Base-by-base conservation (phyloP, 2,797 vertebrate genomes). In the Chelidonichthys spinosus region DNA sequence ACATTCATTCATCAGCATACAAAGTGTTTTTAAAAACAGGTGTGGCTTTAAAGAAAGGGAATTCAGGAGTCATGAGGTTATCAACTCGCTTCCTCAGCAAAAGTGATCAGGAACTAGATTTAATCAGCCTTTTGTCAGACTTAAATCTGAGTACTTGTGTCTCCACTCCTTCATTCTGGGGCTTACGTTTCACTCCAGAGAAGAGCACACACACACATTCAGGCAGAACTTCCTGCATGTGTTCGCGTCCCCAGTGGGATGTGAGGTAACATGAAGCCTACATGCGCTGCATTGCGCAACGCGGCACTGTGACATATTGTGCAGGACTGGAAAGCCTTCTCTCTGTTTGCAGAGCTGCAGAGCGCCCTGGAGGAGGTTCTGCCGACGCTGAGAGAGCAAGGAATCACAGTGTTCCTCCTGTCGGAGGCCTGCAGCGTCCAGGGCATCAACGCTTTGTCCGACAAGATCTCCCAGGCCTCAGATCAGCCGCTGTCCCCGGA, bases 301-400 rank as follows among this genome's bases (percentile, higher is more conserved):
- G 6, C 7, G 3, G 10, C 5, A 0, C 65, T 62, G 35, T 11
- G 60, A 47, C 43, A 17, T 4, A 6, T 4, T 56, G 52, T 43
- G 11, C 10, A 4, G 36, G 59, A 17, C 54, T 25, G 88, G 71
- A 90, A 56, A 13, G 36, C 25, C 15, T 25, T 25, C 25, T 36
- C 14, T 79, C 47, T 90, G 49, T 76, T 76, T 81, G 60, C 90
- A 98, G 96, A 96, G 54, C 85, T 97, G 62, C 93, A 90, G 74
- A 91, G 84, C 0, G 94, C 95, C 0, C 84, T 98, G 74, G 95
- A 96, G 86, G 97, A 97, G 85, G 91, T 98, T n/a, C 53, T 98
- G 37, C 96, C 96, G 0, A 89, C 85, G 56, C 87, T 97, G 80
- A 93, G 82, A 58, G 93, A 96, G 89, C 94, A 95, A 76, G 91